Evolutionary conservation across 2,113 vertebrate species (phyloP).

Genomic region (Tupaia chinensis): DNA sequence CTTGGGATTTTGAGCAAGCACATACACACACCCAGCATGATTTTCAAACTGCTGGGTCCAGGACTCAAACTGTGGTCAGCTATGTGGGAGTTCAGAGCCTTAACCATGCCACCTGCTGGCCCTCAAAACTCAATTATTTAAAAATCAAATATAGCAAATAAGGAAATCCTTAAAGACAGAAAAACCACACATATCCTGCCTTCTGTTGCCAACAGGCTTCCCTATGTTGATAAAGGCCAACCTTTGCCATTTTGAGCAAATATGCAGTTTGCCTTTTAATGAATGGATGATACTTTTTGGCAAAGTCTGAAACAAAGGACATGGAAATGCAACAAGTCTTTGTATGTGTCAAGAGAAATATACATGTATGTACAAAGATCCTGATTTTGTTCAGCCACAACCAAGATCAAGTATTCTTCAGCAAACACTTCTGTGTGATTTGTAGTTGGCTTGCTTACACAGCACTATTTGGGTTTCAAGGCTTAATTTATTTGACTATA

Average conservation of each 20-base stretch:
- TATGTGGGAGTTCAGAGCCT: no score
- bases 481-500: constrained; percentile 77
- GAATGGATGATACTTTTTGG: neutral
- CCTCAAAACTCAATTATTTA: neutral
- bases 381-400: constrained; percentile 54
- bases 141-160: neutral
- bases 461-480: constrained; percentile 72
- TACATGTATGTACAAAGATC: constrained; percentile 59
- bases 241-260: constrained; percentile 16
- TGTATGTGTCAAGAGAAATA: constrained; percentile 65
- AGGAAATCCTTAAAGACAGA: neutral
- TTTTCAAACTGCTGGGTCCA: no score
- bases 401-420: constrained; percentile 48
- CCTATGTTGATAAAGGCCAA: neutral
- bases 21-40: no score
- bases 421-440: constrained; percentile 77
- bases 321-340: constrained; percentile 28
- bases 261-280: neutral
- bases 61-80: no score
- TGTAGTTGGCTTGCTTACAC: constrained; percentile 66
- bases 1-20: no score
- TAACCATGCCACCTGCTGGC: no score
- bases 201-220: neutral
- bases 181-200: neutral
- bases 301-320: constrained; percentile 29